These are phyloP conservation scores for Galerucella nymphaeae DNA, from an alignment of 2,888 invertebrate genomes.

Conservation along the genomic window DNA sequence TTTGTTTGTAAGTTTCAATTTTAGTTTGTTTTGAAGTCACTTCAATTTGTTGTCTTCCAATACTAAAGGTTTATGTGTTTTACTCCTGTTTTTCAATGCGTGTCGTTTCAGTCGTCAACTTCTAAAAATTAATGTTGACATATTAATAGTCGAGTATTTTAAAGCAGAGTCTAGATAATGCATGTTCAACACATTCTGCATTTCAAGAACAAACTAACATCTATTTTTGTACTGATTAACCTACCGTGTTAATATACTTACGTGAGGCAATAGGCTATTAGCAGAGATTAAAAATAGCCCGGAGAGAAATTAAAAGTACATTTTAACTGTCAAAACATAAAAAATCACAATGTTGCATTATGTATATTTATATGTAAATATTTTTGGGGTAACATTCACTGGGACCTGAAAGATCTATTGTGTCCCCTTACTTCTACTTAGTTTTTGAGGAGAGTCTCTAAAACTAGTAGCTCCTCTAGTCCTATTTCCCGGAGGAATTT, in stretches of 20 bases:
- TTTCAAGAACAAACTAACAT: conserved; percentile 6
- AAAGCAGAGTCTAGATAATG: not conserved
- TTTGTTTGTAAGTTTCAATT: too few relatives aligned
- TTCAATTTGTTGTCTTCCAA: not conserved
- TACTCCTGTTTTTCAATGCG: not conserved
- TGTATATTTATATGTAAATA: too few relatives aligned
- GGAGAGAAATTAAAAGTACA: not conserved
- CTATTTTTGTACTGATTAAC: conserved; percentile 23
- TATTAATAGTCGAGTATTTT: not conserved
- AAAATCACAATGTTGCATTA: not conserved
- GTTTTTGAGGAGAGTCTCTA: too few relatives aligned
- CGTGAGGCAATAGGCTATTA: conserved; percentile 18
- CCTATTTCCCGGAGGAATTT: too few relatives aligned
- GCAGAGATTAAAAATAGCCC: conserved; percentile 12
- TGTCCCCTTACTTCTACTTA: too few relatives aligned
- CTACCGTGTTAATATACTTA: conserved; percentile 15
- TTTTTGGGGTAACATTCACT: too few relatives aligned
- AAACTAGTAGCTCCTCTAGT: too few relatives aligned
- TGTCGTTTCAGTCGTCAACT: not conserved
- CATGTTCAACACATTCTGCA: conserved; percentile 13
- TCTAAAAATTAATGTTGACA: not conserved
- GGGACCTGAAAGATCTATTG: too few relatives aligned
- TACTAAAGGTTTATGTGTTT: not conserved
- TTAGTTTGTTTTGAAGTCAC: too few relatives aligned
- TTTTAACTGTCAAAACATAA: not conserved